These are phyloP conservation scores for Xylophagus ater DNA, from an alignment of 2,888 invertebrate species.

Conservation along the genomic window DNA sequence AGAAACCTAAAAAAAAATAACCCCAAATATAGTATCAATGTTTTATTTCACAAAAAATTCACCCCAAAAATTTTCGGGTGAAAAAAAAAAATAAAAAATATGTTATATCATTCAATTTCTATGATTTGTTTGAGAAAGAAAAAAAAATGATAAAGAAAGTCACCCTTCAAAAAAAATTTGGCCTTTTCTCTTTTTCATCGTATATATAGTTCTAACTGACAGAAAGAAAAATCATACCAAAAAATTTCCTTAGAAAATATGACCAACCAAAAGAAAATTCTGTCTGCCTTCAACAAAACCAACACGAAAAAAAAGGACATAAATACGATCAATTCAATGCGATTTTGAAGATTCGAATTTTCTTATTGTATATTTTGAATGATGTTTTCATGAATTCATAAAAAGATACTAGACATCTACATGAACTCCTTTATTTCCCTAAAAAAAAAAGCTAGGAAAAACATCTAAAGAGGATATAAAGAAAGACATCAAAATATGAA, in stretches of 20 bases:
- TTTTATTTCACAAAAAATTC: too few relatives aligned
- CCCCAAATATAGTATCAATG: too few relatives aligned
- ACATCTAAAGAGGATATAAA: conserved; percentile 6
- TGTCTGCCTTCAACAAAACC: too few relatives aligned
- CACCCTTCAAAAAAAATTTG: conserved; percentile 11
- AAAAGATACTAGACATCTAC: too few relatives aligned
- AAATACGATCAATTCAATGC: conserved; percentile 10
- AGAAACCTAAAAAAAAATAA: conserved; percentile 7
- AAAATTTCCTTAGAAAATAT: not conserved
- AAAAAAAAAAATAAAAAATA: too few relatives aligned
- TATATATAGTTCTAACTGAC: conserved; percentile 5
- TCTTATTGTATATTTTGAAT: not conserved
- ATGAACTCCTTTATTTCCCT: too few relatives aligned
- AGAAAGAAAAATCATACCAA: not conserved
- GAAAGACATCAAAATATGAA: conserved; percentile 6
- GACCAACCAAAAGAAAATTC: not conserved
- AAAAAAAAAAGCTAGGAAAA: too few relatives aligned
- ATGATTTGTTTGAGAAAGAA: conserved; percentile 13
- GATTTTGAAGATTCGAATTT: conserved; percentile 1
- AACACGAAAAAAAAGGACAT: not conserved
- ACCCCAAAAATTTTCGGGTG: too few relatives aligned
- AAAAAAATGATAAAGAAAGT: conserved; percentile 9
- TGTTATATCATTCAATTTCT: too few relatives aligned
- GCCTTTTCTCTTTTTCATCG: conserved; percentile 5
- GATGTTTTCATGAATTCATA: conserved; percentile 8